A percentile compares a stretch with the other conserved stretches of the same genome.
Conservation (phyloP, 1,140 invertebrate species). For the Drosophila pallidifrons region DNA sequence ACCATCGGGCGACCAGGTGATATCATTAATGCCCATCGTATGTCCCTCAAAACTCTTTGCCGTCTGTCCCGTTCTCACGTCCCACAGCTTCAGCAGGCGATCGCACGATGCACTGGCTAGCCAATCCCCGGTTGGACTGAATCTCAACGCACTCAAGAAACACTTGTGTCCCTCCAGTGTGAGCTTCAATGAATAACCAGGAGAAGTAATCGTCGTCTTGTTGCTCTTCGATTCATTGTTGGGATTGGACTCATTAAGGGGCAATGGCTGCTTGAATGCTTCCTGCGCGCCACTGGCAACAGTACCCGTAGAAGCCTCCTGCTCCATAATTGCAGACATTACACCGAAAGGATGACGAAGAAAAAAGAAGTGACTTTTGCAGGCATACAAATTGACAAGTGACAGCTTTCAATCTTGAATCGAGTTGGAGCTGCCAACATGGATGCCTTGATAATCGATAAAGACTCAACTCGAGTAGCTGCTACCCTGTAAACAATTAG, state of each 20-base stretch:
- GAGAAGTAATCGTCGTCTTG: not conserved
- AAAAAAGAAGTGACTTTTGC: not conserved
- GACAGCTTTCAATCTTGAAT: not conserved
- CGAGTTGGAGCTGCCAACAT: not conserved
- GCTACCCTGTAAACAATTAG: not conserved
- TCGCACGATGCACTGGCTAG: conserved; percentile 57
- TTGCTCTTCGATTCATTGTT: not conserved
- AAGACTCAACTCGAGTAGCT: too few relatives aligned
- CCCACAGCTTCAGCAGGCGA: conserved; percentile 54
- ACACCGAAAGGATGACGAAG: not conserved
- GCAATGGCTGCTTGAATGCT: conserved; percentile 28
- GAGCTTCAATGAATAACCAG: conserved; percentile 42
- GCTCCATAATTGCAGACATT: not conserved
- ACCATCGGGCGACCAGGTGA: conserved; percentile 45
- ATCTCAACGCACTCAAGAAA: conserved; percentile 43
- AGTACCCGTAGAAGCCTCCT: not conserved
- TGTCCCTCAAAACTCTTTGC: conserved; percentile 45
- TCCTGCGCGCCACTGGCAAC: not conserved
- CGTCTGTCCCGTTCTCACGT: conserved; percentile 22
- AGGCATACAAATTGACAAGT: not conserved
- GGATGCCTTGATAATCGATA: not conserved
- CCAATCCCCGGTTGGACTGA: conserved; percentile 36
- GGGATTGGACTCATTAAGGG: not conserved
- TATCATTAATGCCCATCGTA: conserved; percentile 53
- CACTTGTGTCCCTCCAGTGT: conserved; percentile 39